These are phyloP conservation scores for Drosophila sechellia DNA, from an alignment of 1,140 invertebrate genomes.

Conservation along the genomic window DNA sequence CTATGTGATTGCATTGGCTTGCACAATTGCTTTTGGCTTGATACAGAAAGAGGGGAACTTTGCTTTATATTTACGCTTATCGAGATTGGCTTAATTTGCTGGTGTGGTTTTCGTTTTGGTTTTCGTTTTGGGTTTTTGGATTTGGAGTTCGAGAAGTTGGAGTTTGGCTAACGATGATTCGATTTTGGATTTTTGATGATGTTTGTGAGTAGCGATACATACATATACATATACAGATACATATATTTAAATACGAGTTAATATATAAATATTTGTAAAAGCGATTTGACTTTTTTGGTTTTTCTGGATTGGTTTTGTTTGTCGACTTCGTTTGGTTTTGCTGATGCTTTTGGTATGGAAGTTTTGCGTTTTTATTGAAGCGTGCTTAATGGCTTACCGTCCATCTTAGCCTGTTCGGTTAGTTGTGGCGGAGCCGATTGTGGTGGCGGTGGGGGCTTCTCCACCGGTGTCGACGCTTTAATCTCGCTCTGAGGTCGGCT, in stretches of 20 bases:
- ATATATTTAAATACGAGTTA: slow-evolving; percentile 82
- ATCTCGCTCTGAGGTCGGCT: slow-evolving; percentile 89
- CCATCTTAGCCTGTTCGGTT: slow-evolving; percentile 85
- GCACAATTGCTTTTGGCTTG: slow-evolving; percentile 52
- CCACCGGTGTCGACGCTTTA: slow-evolving; percentile 88
- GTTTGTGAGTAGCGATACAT: slow-evolving; percentile 83
- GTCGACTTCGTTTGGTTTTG: slow-evolving; percentile 61
- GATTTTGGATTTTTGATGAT: slow-evolving; percentile 67
- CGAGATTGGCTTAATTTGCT: slow-evolving; percentile 73
- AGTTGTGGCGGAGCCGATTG: slow-evolving; percentile 89
- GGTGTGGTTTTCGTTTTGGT: slow-evolving; percentile 15
- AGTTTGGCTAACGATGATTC: slow-evolving; percentile 76
- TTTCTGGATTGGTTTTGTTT: slow-evolving; percentile 32
- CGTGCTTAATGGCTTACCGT: slow-evolving; percentile 84
- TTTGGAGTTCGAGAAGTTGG: slow-evolving; percentile 28
- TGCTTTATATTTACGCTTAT: slow-evolving; percentile 77
- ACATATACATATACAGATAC: slow-evolving; percentile 81
- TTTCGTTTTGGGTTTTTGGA: slow-evolving; percentile 11
- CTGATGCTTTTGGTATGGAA: slow-evolving; percentile 72
- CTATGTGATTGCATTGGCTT: slow-evolving; percentile 64
- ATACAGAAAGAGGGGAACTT: slow-evolving; percentile 66
- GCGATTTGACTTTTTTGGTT: slow-evolving; percentile 60
- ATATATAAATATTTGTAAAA: slow-evolving; percentile 84
- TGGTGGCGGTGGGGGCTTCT: slow-evolving; percentile 87
- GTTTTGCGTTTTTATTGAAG: slow-evolving; percentile 79